Evolutionary conservation across 2,888 invertebrate species (phyloP), one percentile per base, ranked within the genome.

Genomic region (Drepana falcataria): DNA sequence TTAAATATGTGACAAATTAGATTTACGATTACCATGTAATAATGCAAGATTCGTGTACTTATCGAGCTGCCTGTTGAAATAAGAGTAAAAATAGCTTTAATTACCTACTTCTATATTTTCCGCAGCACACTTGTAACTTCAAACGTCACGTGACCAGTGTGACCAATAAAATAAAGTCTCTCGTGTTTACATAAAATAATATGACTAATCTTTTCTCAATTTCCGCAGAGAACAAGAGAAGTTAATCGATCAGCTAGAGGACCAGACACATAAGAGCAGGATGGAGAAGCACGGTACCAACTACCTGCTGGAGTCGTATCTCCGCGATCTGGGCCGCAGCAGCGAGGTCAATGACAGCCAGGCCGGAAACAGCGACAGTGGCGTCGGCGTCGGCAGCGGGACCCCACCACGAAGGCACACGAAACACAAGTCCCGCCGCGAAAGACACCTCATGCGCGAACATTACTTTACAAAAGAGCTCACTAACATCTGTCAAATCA

Each of bases 221-320:
- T 44, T 59, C 76, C 71, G 54, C 87, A 93, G 94, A 68, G 94
- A 95, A 71, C 94, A 94, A 76, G 96, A 96, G 77, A 93, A 94
- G 70, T 93, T 96, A 71, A 96, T 97, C 67, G 95, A 95, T 61
- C 93, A 93, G 71, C 92, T 95, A 66, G 96, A 96, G 87, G 95
- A 95, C 73, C 94, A 95, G 73, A 94, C 95, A 37, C 96, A 96
- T 81, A 93, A 93, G 62, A 93, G 92, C 49, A 88, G 95, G 51
- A 94, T 95, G 83, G 93, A 94, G 62, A 94, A 95, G 70, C 93
- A 95, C 73, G 96, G 96, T 33, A 95, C 95, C 60, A 96, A 96
- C 81, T 96, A 96, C 77, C 91, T 96, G 51, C 87, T 96, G 21
- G 95, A 96, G 79, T 94, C 96, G 1, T 96, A 96, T 76, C 90